Evolutionary conservation across 2,113 vertebrate species (phyloP).

Genomic region (Euleptes europaea): DNA sequence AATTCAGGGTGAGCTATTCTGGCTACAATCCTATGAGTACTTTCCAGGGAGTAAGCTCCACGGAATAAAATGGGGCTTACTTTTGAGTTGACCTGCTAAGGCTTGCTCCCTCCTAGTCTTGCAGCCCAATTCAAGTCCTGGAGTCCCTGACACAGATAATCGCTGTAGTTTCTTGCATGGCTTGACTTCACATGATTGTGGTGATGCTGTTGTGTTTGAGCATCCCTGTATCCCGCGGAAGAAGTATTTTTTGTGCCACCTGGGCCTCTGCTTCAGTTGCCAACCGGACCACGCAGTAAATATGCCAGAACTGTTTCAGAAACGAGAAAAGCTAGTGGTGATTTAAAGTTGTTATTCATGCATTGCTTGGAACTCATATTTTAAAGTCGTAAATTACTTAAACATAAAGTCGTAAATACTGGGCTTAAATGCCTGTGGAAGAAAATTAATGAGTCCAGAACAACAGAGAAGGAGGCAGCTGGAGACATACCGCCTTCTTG

Average conservation of each 20-base stretch:
- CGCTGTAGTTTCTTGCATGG: neutral
- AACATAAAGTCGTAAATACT: conserved; percentile 36
- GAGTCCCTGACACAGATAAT: neutral
- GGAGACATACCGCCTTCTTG: neutral
- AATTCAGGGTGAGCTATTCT: too few relatives aligned
- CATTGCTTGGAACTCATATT: conserved; percentile 29
- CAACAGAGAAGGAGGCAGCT: neutral
- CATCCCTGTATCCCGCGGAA: neutral
- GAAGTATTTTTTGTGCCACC: neutral
- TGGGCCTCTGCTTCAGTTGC: neutral
- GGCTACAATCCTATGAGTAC: too few relatives aligned
- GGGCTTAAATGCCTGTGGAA: conserved; percentile 13
- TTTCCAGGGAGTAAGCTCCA: too few relatives aligned
- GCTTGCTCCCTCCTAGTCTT: too few relatives aligned
- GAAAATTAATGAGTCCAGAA: conserved; percentile 11
- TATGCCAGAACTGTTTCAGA: conserved; percentile 5
- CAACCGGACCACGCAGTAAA: conserved; percentile 9
- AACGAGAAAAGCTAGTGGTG: conserved; percentile 12
- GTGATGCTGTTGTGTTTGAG: neutral
- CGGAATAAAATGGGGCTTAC: too few relatives aligned
- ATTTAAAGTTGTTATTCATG: conserved; percentile 35
- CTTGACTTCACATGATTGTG: neutral
- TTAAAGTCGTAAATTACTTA: conserved; percentile 36
- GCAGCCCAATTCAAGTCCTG: too few relatives aligned
- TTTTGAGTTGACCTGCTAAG: too few relatives aligned